A percentile compares a stretch with the other conserved stretches of the same genome.
Evolutionary conservation across 1,140 invertebrate species (phyloP).

Genomic region (Geopemphigus sp.): DNA sequence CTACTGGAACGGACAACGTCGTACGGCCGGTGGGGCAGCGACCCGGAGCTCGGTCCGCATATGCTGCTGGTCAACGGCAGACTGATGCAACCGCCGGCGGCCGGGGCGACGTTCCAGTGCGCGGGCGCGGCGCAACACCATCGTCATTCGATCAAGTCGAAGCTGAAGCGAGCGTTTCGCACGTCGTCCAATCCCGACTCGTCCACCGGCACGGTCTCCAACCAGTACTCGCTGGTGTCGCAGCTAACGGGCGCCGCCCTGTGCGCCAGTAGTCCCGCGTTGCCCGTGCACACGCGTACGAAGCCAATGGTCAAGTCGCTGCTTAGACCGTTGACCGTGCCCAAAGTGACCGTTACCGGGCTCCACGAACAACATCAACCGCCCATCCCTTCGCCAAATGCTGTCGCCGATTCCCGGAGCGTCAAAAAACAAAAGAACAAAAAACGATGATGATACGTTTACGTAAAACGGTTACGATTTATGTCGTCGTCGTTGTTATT

Average conservation of each 20-base stretch:
- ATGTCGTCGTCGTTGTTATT: neutral
- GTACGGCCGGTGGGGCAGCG: conserved; percentile 62
- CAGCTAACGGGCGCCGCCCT: conserved; percentile 64
- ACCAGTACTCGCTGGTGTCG: conserved; percentile 58
- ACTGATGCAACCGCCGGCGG: conserved; percentile 51
- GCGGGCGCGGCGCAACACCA: conserved; percentile 53
- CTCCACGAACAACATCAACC: conserved; percentile 40
- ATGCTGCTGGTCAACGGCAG: conserved; percentile 51
- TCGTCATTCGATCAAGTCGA: conserved; percentile 59
- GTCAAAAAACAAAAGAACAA: conserved; percentile 45
- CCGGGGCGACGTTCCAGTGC: conserved; percentile 12
- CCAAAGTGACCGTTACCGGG: conserved; percentile 59
- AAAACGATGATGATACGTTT: conserved; percentile 17
- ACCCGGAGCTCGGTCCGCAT: conserved; percentile 58
- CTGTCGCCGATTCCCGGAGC: neutral
- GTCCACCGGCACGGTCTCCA: conserved; percentile 54
- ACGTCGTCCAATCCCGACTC: conserved; percentile 57
- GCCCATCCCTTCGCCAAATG: neutral
- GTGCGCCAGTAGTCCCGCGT: conserved; percentile 63
- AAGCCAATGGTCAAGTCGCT: conserved; percentile 62
- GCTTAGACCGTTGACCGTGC: conserved; percentile 62
- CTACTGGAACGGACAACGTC: conserved; percentile 61
- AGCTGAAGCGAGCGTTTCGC: conserved; percentile 62
- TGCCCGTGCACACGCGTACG: conserved; percentile 57
- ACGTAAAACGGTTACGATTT: neutral